These are phyloP conservation scores for Cynaeus angustus DNA, from an alignment of 2,888 invertebrate genomes.

Conservation along the genomic window DNA sequence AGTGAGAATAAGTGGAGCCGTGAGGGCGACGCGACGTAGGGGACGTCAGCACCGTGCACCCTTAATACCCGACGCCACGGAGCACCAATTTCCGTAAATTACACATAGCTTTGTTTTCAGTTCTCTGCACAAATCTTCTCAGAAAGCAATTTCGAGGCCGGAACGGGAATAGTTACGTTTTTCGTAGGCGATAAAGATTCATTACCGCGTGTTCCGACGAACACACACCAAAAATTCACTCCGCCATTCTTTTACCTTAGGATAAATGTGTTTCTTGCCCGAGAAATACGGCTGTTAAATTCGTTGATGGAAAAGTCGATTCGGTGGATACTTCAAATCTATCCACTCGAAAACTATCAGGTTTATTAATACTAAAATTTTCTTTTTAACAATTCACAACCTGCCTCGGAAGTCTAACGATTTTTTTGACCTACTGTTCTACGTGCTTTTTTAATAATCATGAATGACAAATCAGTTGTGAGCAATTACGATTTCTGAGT, in stretches of 20 bases:
- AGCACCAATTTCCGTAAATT: constrained; percentile 74
- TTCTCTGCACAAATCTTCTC: constrained; percentile 73
- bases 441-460: too few species aligned
- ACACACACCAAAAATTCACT: constrained; percentile 66
- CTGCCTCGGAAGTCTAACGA: too few species aligned
- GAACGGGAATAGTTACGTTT: constrained; percentile 70
- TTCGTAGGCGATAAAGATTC: constrained; percentile 73
- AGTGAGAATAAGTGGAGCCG: constrained; percentile 56
- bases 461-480: too few species aligned
- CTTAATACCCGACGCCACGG: constrained; percentile 62
- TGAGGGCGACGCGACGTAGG: constrained; percentile 43
- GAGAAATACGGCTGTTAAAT: constrained; percentile 48
- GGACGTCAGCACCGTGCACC: constrained; percentile 47
- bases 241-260: constrained; percentile 62
- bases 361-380: too few species aligned
- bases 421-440: too few species aligned
- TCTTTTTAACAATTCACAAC: too few species aligned
- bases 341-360: constrained; percentile 38
- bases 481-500: too few species aligned
- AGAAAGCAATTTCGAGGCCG: constrained; percentile 72
- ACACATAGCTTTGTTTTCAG: constrained; percentile 74
- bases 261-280: constrained; percentile 56
- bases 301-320: constrained; percentile 48
- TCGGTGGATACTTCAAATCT: constrained; percentile 40
- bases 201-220: constrained; percentile 68